Evolutionary conservation across 2,888 invertebrate genomes (phyloP).

Genomic region (Hypolimnas misippus): DNA sequence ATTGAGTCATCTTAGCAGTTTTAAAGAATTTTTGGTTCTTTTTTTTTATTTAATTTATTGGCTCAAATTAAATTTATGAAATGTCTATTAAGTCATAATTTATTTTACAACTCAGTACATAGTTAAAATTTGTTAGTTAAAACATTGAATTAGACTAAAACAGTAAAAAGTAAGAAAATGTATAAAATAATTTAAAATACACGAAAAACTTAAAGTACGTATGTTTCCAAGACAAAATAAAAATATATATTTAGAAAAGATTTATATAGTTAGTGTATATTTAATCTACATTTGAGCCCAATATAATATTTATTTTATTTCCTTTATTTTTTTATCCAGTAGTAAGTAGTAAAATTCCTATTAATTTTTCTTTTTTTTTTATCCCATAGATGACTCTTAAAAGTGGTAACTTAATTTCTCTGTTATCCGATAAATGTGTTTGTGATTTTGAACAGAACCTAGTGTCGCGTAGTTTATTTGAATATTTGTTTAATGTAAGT

Average conservation of each 20-base stretch:
- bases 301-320: constrained; percentile 21
- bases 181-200: too few species aligned
- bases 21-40: constrained; percentile 22
- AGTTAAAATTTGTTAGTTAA: too few species aligned
- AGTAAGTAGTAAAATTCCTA: constrained; percentile 24
- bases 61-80: constrained; percentile 8
- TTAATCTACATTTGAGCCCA: constrained; percentile 5
- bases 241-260: background rate
- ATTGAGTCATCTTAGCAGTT: constrained; percentile 25
- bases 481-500: constrained; percentile 74
- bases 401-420: constrained; percentile 82
- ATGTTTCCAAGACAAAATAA: background rate
- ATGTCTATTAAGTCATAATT: too few species aligned
- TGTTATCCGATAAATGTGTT: constrained; percentile 49
- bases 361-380: constrained; percentile 31
- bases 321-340: constrained; percentile 25
- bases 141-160: too few species aligned
- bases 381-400: constrained; percentile 57
- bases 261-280: background rate
- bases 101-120: too few species aligned
- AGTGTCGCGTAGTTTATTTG: constrained; percentile 22
- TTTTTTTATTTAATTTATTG: background rate
- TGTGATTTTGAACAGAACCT: constrained; percentile 14
- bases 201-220: too few species aligned
- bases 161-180: too few species aligned